Percentiles rank a stretch among this genome's conserved stretches.
These are phyloP conservation scores for Tapirus indicus DNA, from an alignment of 2,797 vertebrate species.

Conservation along the genomic window DNA sequence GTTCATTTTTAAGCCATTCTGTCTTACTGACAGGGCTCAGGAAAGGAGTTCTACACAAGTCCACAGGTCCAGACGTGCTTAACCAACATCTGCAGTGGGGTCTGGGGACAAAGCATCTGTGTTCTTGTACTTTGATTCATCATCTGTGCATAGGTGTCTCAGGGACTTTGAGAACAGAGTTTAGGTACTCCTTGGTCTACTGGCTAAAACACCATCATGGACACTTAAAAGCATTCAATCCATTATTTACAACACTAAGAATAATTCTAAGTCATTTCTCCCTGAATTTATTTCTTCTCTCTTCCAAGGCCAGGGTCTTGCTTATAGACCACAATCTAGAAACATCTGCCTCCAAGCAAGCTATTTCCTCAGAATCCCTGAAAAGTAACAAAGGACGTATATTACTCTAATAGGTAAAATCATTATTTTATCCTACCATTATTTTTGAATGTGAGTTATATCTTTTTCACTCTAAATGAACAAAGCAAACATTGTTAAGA, in stretches of 20 bases:
- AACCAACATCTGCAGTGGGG: not conserved
- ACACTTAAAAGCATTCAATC: not conserved
- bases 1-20: not conserved
- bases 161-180: not conserved
- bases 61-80: not conserved
- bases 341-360: not conserved
- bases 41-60: not conserved
- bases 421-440: not conserved
- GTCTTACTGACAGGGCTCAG: not conserved
- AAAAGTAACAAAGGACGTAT: not conserved
- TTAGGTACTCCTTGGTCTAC: not conserved
- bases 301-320: not conserved
- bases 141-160: not conserved
- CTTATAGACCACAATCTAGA: not conserved
- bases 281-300: not conserved
- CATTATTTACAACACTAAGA: not conserved
- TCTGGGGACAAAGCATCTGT: not conserved
- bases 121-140: not conserved
- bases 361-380: not conserved
- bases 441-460: conserved; percentile 3
- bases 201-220: not conserved
- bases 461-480: conserved; percentile 44
- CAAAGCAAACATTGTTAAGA: conserved; percentile 65
- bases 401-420: not conserved
- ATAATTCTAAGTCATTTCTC: conserved; percentile 33